Evolutionary conservation across 2,888 invertebrate genomes (phyloP), one percentile per base, ranked within the genome.

Genomic region (Lysandra bellargus): DNA sequence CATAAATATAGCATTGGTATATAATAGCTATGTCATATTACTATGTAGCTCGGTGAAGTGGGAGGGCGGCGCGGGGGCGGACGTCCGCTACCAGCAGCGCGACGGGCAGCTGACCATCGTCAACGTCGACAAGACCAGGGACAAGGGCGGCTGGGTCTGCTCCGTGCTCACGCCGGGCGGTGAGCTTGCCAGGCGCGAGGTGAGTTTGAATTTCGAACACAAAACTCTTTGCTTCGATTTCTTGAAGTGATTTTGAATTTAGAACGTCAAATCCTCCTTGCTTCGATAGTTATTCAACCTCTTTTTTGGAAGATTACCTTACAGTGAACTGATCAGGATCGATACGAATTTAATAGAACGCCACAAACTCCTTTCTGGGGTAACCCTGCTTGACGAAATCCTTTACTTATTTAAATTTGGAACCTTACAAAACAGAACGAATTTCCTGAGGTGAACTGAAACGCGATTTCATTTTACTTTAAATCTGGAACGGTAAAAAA

Each of bases 61-160:
- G 97, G 96, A 96, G 83, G 93, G 94, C 17, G 94, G 94, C 0
- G 88, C 89, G 0, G 91, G 90, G 86, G 95, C 89, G 87, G 94
- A 94, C 81, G 95, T 90, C 87, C 95, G 92, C 81, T 95, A 93
- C 82, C 92, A 91, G 40, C 93, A 92, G 87, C 87, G 87, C 82
- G 95, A 96, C 80, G 96, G 96, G 4, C 95, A 95, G 83, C 89
- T 96, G 79, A 95, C 95, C 77, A 96, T 96, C 83, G 93, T 92
- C 80, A 95, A 95, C 82, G 95, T 96, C 64, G 96, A 96, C 87
- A 95, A 95, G 5, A 88, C 92, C 84, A 94, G 96, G 79, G 98
- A 98, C 90, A 96, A 96, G 83, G 98, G 98, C 44, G 95, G 95
- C 78, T 98, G 98, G 95, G 96, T 96, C 37, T 98, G 98, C 89